Evolutionary conservation across 2,113 vertebrate genomes (phyloP), one percentile per base, ranked within the genome.

Genomic region (Paramisgurnus dabryanus): DNA sequence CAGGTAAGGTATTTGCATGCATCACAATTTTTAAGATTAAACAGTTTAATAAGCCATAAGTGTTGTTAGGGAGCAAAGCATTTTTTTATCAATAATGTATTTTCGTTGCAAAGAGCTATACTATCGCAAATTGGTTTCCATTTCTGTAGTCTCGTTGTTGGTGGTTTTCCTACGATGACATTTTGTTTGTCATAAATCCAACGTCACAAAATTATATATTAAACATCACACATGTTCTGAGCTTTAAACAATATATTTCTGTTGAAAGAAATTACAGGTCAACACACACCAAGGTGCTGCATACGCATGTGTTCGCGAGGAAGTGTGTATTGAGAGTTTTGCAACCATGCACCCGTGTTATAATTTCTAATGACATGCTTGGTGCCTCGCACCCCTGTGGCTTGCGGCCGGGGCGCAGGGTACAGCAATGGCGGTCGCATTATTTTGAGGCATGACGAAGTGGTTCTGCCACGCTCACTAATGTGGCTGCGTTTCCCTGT

Each of bases 401-500:
- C 60, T 66, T 34, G 11, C 15, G 39, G 41, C 58, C n/a, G 39
- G 39, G 45, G 50, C 27, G 11, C 40, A 18, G 60, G 55, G 70
- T 17, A 75, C 53, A 50, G 80, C 75, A 66, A 80, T 66, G 71
- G 65, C 11, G 34, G 41, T 47, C 57, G 18, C 57, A 69, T 82
- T 75, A 76, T 58, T 79, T 15, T 58, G 65, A 50, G n/a, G 76
- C 80, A 49, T 85, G 83, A 85, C 68, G 27, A 66, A 76, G 80
- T 50, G 70, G 69, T 73, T 84, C 64, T 63, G 80, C 55, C 69
- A 69, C 47, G 12, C 66, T 66, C 40, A 10, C 77, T 85, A 82
- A 85, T 80, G 66, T 82, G 69, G 80, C 66, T 61, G 43, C 7
- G 22, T 10, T 72, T 67, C 49, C 64, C 76, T 79, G 34, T 82